Percentiles rank a stretch among this genome's conserved stretches.
These are phyloP conservation scores for Addax nasomaculatus DNA, from an alignment of 2,113 vertebrate genomes.

Conservation along the genomic window DNA sequence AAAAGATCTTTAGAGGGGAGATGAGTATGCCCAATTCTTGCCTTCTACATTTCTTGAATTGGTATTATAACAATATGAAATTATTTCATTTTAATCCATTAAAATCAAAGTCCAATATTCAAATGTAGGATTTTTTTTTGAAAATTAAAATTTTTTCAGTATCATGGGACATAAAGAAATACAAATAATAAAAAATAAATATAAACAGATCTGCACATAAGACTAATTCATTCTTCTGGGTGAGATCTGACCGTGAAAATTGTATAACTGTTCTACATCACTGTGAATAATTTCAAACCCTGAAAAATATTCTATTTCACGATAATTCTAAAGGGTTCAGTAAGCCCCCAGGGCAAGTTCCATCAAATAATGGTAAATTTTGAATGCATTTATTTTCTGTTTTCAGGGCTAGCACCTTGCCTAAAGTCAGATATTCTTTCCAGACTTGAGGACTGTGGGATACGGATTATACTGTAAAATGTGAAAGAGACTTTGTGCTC, in stretches of 20 bases:
- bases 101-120: not conserved
- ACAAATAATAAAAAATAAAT: not conserved
- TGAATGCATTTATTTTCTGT: not conserved
- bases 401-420: rapidly evolving
- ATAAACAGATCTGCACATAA: not conserved
- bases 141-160: rapidly evolving
- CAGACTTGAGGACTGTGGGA: not conserved
- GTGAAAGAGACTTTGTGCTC: not conserved
- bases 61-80: not conserved
- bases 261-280: rapidly evolving
- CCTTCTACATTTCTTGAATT: not conserved
- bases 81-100: not conserved
- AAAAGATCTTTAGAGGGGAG: not conserved
- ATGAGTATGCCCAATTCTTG: rapidly evolving
- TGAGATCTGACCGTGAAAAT: rapidly evolving
- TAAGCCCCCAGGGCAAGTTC: rapidly evolving
- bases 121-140: not conserved
- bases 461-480: rapidly evolving
- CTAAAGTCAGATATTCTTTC: not conserved
- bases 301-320: no score
- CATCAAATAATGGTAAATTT: no score
- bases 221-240: no score
- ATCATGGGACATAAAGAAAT: not conserved
- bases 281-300: not conserved
- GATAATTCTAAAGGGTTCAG: no score